Evolutionary conservation across 2,113 vertebrate species (phyloP).

Genomic region (Dendropsophus ebraccatus): DNA sequence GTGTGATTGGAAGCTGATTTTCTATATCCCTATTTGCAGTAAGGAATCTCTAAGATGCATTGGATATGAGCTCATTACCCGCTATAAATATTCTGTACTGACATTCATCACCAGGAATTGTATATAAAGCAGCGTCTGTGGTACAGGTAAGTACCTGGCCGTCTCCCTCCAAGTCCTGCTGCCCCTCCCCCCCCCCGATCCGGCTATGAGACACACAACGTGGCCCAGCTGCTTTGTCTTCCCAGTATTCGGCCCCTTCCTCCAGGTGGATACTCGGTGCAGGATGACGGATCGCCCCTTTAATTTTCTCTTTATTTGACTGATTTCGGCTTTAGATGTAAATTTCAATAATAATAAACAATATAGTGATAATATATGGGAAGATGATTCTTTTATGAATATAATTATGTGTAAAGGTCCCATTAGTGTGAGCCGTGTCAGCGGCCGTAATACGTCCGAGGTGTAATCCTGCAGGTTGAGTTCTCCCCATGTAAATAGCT

Average conservation of each 20-base stretch:
- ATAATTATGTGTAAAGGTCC: constrained; percentile 7
- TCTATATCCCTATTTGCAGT: no score
- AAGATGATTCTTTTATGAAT: constrained; percentile 15
- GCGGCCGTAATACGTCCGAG: neutral
- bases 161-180: no score
- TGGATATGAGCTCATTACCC: no score
- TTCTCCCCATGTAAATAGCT: constrained; percentile 34
- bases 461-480: constrained; percentile 16
- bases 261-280: no score
- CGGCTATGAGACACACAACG: no score
- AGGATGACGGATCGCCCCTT: no score
- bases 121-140: neutral
- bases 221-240: no score
- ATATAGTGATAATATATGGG: neutral
- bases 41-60: no score
- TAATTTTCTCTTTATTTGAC: neutral
- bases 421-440: neutral
- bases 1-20: no score
- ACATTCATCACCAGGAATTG: neutral
- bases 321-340: neutral
- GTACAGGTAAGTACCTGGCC: neutral
- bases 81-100: neutral
- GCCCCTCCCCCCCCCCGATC: no score
- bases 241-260: no score
- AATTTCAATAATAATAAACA: neutral